Base-by-base conservation (phyloP, 2,888 invertebrate genomes). In the Ceratothoa steindachneri region DNA sequence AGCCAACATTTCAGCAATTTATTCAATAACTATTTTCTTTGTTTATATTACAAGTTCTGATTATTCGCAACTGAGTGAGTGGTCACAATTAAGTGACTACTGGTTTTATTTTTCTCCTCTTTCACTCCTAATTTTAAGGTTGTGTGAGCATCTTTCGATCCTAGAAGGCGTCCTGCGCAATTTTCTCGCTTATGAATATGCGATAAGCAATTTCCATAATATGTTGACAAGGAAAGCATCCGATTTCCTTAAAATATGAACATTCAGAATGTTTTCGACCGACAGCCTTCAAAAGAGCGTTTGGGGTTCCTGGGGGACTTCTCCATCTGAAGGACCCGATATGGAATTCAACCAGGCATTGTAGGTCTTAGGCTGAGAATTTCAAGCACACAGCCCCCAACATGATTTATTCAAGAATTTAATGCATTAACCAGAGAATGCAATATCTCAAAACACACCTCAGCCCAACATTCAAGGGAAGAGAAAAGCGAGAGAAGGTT, bases 381-480 rank as follows among this genome's bases (percentile, higher is more conserved):
- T 60, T 60, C 60, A 7, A 4, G 60, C 60, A 60, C 60, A 60
- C 27, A 60, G 60, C 60, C 60, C n/a, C 60, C 22, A 60, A 60
- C 51, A 72, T 75, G 75, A 75, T 75, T 75, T 72, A 75, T 75
- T 72, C 72, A 75, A 75, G 75, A 75, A 75, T 75, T 69, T 72
- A 75, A 75, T 75, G 72, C 75, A 75, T 75, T 75, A 60, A 72
- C 68, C 55, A 66, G 69, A 66, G 69, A 64, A 71, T 72, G 75
- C 69, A 75, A 72, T 75, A 75, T 75, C 75, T 72, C 75, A 75
- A 75, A 75, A 75, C 72, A 75, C 55, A 69, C 31, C 68, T 67
- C 71, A 15, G 60, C 60, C 60, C 12, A 60, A 60, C 19, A 24
- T 60, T n/a, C n/a, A 60, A 60, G 60, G 27, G 60, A 60, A 60